These are phyloP conservation scores for Calyptomena viridis DNA, from an alignment of 2,113 vertebrate species.

Conservation along the genomic window DNA sequence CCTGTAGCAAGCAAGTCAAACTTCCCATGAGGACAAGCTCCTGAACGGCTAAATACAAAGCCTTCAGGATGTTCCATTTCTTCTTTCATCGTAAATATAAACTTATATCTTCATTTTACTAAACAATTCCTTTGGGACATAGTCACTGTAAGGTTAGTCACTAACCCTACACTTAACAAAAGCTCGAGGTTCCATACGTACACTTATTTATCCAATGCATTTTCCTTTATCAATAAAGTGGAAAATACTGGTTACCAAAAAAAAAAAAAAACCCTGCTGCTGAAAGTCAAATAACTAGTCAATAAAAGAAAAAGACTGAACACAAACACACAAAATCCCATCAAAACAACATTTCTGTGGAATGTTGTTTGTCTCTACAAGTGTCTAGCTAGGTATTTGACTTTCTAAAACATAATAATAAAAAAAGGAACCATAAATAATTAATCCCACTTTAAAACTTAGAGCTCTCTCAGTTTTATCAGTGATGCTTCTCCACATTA, in stretches of 20 bases:
- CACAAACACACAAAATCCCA: not conserved
- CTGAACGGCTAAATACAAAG: not conserved
- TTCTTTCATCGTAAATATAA: not conserved
- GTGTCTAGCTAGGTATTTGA: not conserved
- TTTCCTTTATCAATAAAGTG: not conserved
- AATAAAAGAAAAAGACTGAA: not conserved
- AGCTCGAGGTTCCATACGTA: not conserved
- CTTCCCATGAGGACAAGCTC: not conserved
- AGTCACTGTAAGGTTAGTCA: no score
- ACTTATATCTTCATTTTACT: not conserved
- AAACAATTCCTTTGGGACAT: not conserved
- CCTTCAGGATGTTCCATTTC: not conserved
- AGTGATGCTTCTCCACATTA: not conserved
- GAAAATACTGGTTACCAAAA: not conserved
- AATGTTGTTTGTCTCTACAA: not conserved
- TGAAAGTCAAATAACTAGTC: not conserved
- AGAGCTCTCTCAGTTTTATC: not conserved
- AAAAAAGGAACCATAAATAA: not conserved
- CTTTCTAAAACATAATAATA: not conserved
- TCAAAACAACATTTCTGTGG: not conserved
- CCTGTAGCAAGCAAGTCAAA: not conserved
- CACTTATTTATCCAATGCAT: not conserved
- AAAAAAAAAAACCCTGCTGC: fast-evolving
- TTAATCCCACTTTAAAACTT: not conserved
- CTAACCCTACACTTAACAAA: not conserved